phyloP scores from a whole-genome alignment of 1,140 invertebrate species.

The Zophobas atratus region DNA sequence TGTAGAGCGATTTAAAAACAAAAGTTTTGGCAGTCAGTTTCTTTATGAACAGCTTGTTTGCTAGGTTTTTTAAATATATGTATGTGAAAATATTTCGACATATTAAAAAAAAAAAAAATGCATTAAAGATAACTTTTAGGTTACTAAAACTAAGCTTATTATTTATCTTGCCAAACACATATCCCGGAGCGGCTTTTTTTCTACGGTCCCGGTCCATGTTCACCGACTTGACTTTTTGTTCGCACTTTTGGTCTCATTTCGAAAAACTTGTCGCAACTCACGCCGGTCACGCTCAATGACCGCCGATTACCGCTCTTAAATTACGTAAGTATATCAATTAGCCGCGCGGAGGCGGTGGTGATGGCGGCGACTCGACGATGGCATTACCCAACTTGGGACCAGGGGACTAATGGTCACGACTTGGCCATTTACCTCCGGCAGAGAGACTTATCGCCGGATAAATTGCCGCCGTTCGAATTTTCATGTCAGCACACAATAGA shows the following conservation, averaged over 20 bases:
- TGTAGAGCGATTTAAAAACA: too few species aligned
- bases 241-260: background rate
- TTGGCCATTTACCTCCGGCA: slow-evolving; percentile 67
- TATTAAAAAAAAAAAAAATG: too few species aligned
- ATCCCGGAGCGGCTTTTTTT: too few species aligned
- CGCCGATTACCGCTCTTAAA: slow-evolving; percentile 43
- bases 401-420: slow-evolving; percentile 66
- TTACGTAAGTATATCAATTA: slow-evolving; percentile 60
- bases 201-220: too few species aligned
- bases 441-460: slow-evolving; percentile 66
- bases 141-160: too few species aligned
- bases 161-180: too few species aligned
- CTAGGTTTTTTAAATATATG: too few species aligned
- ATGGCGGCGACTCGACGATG: slow-evolving; percentile 30
- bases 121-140: too few species aligned
- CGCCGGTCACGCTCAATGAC: slow-evolving; percentile 29
- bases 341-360: slow-evolving; percentile 46
- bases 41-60: too few species aligned
- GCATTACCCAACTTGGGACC: slow-evolving; percentile 55
- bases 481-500: slow-evolving; percentile 67
- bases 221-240: too few species aligned
- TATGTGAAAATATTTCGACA: too few species aligned
- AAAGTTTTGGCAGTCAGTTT: too few species aligned
- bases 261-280: slow-evolving; percentile 15
- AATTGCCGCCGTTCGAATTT: slow-evolving; percentile 67